A percentile compares a stretch with the other conserved stretches of the same genome.
These are phyloP conservation scores for Odontocolon sp. DNA, from an alignment of 2,888 invertebrate species.

Conservation along the genomic window DNA sequence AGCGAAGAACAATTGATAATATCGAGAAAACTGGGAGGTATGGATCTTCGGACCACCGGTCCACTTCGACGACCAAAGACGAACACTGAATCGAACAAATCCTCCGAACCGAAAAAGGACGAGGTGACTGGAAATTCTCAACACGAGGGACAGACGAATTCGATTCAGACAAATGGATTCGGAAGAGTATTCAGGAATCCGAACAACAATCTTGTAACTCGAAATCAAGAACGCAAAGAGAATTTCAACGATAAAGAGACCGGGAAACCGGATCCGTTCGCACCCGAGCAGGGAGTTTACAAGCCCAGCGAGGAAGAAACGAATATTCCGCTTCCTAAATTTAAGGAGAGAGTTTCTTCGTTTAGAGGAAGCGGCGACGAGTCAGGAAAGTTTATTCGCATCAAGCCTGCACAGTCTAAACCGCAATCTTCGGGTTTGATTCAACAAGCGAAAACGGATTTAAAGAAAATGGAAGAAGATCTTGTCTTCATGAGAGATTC, in stretches of 20 bases:
- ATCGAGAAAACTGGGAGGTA: constrained; percentile 20
- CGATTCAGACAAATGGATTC: background rate
- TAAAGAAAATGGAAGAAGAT: constrained; percentile 28
- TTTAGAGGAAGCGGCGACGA: too few relatives aligned
- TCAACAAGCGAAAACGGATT: background rate
- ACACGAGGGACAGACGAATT: background rate
- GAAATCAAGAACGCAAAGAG: background rate
- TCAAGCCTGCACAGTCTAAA: background rate
- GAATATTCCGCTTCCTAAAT: background rate
- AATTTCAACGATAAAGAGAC: background rate
- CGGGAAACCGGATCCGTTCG: background rate
- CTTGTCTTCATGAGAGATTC: constrained; percentile 9
- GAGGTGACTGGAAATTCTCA: too few relatives aligned
- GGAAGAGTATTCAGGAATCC: background rate
- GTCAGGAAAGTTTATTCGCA: too few relatives aligned
- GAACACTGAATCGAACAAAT: background rate
- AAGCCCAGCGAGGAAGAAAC: background rate
- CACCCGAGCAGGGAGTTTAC: background rate
- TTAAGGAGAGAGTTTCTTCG: too few relatives aligned
- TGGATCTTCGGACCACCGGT: background rate
- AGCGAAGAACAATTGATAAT: background rate
- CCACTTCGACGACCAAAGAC: constrained; percentile 39
- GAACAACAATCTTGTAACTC: background rate
- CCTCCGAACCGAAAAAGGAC: background rate
- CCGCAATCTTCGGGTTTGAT: too few relatives aligned